Percentiles rank a stretch among this genome's conserved stretches.
Conservation (phyloP, 2,113 vertebrate species). For the Salvelinus sp. region DNA sequence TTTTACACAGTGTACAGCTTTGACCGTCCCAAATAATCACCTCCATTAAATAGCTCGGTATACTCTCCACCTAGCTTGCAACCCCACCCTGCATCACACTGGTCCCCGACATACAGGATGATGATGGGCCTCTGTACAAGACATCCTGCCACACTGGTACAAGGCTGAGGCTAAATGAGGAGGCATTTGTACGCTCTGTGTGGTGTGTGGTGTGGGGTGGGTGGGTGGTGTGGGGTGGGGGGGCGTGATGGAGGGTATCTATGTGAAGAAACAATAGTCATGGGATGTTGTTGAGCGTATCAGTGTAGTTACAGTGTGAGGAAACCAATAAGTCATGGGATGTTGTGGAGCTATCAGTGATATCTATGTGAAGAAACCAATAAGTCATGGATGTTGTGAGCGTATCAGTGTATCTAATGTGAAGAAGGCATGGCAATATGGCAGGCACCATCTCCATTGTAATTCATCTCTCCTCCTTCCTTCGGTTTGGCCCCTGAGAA, state of each 20-base stretch:
- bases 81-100: neutral
- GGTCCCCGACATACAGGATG: neutral
- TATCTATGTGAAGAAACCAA: neutral
- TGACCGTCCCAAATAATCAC: conserved; percentile 41
- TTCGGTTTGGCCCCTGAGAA: conserved; percentile 48
- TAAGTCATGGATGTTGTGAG: neutral
- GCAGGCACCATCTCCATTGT: conserved; percentile 33
- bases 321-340: no score
- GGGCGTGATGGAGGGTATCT: no score
- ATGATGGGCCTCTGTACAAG: neutral
- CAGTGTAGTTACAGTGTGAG: no score
- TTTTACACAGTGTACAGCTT: conserved; percentile 25
- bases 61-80: neutral
- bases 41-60: conserved; percentile 24
- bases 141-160: neutral
- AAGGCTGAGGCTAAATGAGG: neutral
- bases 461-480: conserved; percentile 44
- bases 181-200: neutral
- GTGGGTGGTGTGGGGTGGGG: no score
- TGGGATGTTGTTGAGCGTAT: no score
- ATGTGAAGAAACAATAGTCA: no score
- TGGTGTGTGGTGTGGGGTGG: no score
- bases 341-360: no score
- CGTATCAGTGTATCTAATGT: conserved; percentile 1
- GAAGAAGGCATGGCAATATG: conserved; percentile 16